Base-by-base conservation (phyloP, 2,888 invertebrate species). In the Erebia aethiops region DNA sequence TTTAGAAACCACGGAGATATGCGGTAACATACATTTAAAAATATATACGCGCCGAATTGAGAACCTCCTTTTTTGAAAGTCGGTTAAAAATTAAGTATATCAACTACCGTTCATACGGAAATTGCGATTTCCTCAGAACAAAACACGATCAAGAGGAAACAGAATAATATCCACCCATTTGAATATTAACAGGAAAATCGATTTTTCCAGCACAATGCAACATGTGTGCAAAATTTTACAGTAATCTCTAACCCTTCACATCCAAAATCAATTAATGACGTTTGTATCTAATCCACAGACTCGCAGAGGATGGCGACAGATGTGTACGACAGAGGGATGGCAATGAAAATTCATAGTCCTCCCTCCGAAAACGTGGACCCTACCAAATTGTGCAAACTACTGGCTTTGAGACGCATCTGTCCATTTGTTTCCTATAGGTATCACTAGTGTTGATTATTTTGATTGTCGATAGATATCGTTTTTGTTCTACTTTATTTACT, bases 351-450 rank as follows among this genome's bases (percentile, higher is more conserved):
- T 88, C 88, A 87, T 88, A 83, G 84, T 80, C 84, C 86, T 86
- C 90, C 89, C 92, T 89, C 87, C 78, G 65, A 74, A 60, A 64
- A 66, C 67, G 70, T 82, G 75, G 86, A 84, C 89, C 91, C 91
- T 87, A 86, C 85, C 81, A 82, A 84, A 90, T 92, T 92, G 91
- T 86, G 90, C 92, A 92, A 93, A 91, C 89, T 87, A 84, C 80
- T 86, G 82, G 81, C 84, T 84, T 80, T 79, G 84, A 81, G 84
- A 80, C 88, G 84, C 92, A 93, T 93, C 92, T 93, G 92, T 92
- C 91, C 92, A 91, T 89, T 91, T 87, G 89, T 63, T 67, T 69
- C 69, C 63, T 67, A 69, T 52, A 21, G 35, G 35, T 35, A 35
- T 63, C 63, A 71, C 67, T 75, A 73, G 80, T 57, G 70, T 65